Evolutionary conservation across 2,888 invertebrate genomes (phyloP).

Genomic region (Hydrotaea diabolus): DNA sequence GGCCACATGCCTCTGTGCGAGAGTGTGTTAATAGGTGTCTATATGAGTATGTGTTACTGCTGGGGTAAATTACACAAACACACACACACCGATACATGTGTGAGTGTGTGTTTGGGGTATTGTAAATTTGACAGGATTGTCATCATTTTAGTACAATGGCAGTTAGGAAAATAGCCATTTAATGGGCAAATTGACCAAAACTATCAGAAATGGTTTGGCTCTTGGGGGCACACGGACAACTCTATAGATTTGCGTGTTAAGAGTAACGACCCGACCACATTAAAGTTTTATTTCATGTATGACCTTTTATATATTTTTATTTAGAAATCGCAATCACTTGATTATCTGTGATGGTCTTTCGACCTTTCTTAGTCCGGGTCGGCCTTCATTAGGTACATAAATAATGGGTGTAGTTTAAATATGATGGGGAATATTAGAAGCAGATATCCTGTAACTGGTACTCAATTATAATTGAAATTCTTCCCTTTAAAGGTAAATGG

Average conservation of each 20-base stretch:
- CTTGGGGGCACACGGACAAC: not conserved
- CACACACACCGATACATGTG: too few species aligned
- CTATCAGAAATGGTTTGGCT: too few species aligned
- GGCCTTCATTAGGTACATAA: too few species aligned
- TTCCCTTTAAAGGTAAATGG: too few species aligned
- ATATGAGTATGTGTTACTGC: conserved; percentile 2
- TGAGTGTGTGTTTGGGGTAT: conserved; percentile 4
- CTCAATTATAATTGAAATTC: too few species aligned
- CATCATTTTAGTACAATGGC: conserved; percentile 44
- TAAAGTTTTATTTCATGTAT: not conserved
- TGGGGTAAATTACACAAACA: too few species aligned
- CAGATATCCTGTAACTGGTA: too few species aligned
- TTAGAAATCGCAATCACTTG: not conserved
- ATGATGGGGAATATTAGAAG: too few species aligned
- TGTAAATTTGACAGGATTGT: conserved; percentile 47
- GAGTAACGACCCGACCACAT: not conserved
- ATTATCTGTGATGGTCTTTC: too few species aligned
- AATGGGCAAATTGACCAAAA: conserved; percentile 42
- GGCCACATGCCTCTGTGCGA: not conserved
- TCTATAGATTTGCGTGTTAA: not conserved
- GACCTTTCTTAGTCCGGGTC: too few species aligned
- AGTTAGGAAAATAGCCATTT: conserved; percentile 28
- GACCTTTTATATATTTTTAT: not conserved
- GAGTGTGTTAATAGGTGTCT: not conserved
- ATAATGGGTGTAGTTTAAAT: too few species aligned